Conservation (phyloP, 2,797 vertebrate species). For the Hippoglossus hippoglossus region DNA sequence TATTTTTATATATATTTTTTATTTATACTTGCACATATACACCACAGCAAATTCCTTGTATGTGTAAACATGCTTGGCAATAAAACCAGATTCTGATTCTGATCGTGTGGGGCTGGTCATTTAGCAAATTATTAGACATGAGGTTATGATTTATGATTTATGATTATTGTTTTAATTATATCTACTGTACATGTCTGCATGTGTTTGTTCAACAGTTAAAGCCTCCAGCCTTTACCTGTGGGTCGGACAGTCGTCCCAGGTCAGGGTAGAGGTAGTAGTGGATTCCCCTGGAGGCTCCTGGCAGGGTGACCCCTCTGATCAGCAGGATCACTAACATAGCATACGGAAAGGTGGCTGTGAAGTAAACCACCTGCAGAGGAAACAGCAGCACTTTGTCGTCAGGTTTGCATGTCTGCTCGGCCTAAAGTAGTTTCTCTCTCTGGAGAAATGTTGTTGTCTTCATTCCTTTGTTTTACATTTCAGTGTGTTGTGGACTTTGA, state of each 20-base stretch:
- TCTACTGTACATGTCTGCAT: no score
- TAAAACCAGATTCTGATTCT: no score
- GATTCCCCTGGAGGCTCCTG: conserved; percentile 92
- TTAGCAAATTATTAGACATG: no score
- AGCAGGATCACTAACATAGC: conserved; percentile 94
- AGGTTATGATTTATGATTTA: no score
- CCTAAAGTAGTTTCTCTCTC: neutral
- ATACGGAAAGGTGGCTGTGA: conserved; percentile 97
- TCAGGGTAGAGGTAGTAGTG: conserved; percentile 97
- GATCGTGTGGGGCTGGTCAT: no score
- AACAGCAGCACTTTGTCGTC: conserved; percentile 9
- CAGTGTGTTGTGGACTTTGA: neutral
- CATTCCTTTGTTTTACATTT: neutral
- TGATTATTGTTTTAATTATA: no score
- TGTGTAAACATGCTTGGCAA: no score
- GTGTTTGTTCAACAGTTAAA: no score
- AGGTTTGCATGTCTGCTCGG: neutral
- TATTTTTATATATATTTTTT: no score
- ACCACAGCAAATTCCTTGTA: no score
- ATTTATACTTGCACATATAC: no score
- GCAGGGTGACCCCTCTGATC: conserved; percentile 93
- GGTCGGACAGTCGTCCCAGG: conserved; percentile 91
- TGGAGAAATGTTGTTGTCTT: neutral
- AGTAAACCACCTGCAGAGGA: conserved; percentile 92
- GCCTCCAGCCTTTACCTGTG: conserved; percentile 85